phyloP scores from a whole-genome alignment of 2,113 vertebrate species.

The Dipodomys ordii region DNA sequence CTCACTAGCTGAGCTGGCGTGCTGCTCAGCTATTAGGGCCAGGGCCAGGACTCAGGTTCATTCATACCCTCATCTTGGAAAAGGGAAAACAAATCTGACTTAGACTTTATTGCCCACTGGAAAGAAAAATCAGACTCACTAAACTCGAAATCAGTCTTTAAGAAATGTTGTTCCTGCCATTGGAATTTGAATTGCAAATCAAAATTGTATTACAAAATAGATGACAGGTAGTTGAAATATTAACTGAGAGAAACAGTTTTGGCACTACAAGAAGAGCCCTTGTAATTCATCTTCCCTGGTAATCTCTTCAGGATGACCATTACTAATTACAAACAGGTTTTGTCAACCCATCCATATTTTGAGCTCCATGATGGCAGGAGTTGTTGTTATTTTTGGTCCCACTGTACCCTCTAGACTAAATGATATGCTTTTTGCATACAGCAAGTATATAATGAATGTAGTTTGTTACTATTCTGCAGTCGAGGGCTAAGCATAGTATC shows the following conservation, averaged over 20 bases:
- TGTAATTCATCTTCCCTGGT: slow-evolving; percentile 75
- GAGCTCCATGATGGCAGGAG: slow-evolving; percentile 2
- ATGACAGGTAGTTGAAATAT: slow-evolving; percentile 80
- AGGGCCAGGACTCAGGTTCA: neutral
- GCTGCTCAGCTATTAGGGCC: neutral
- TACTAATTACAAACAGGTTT: slow-evolving; percentile 76
- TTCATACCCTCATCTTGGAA: neutral
- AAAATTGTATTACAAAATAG: slow-evolving; percentile 72
- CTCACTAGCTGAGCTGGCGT: neutral
- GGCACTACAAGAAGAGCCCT: slow-evolving; percentile 63
- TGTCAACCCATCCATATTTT: slow-evolving; percentile 21
- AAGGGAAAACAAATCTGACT: slow-evolving; percentile 28
- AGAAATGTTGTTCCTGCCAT: slow-evolving; percentile 58
- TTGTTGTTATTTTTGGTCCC: neutral
- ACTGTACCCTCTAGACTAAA: neutral
- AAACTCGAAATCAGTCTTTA: slow-evolving; percentile 59
- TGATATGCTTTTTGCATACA: slow-evolving; percentile 37
- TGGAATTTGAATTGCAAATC: slow-evolving; percentile 71
- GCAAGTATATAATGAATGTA: slow-evolving; percentile 37
- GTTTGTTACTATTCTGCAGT: neutral
- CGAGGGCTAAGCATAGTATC: neutral
- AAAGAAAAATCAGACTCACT: slow-evolving; percentile 21
- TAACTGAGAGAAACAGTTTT: slow-evolving; percentile 70
- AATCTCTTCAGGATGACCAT: slow-evolving; percentile 66
- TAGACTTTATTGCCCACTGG: neutral